Base-by-base conservation (phyloP, 2,888 invertebrate genomes). In the Holacanthella duospinosa region DNA sequence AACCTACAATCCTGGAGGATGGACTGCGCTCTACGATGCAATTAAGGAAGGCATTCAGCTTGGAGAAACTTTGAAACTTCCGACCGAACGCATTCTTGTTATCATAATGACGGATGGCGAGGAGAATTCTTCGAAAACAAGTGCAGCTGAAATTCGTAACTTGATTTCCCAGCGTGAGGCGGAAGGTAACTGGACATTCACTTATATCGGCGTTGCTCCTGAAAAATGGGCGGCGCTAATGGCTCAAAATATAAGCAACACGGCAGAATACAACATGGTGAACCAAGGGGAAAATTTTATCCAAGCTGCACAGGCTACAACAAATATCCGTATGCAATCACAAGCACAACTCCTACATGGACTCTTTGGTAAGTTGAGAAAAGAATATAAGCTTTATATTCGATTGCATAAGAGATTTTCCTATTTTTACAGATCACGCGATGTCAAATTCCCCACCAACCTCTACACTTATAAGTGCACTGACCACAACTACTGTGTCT, bases 101-200 rank as follows among this genome's bases (percentile, higher is more conserved):
- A 3, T 58, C 36, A 58, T 58, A 27, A 27, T 58, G 29, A 58
- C 58, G 25, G 58, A 58, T 36, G 58, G 58, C 3, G 58, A 58
- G 12, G 58, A 58, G 26, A 58, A 58, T 29, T 36, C 6, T 36
- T 9, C 9, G 21, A 58, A 58, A 9, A 29, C 28, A 6, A 58
- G 4, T 9, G 24, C 3, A 6, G 36, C 19, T 4, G n/a, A 4
- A n/a, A 29, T 58, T 43, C 26, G 58, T 24, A 4, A 21, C 3
- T 4, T 28, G 58, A 21, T 58, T 12, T 29, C 12, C 4, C 4
- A 36, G 27, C 24, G 28, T 9, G 58, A 58, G 24, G 36, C 16
- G 2, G 29, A 29, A 19, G 58, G 36, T 6, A 58, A 58, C 12
- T 58, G 58, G 58, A 58, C 29, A 3, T 58, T 58, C 29, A 4